Percentiles rank a stretch among this genome's conserved stretches.
phyloP scores from a whole-genome alignment of 2,113 vertebrate species.

The Donacobius atricapilla region DNA sequence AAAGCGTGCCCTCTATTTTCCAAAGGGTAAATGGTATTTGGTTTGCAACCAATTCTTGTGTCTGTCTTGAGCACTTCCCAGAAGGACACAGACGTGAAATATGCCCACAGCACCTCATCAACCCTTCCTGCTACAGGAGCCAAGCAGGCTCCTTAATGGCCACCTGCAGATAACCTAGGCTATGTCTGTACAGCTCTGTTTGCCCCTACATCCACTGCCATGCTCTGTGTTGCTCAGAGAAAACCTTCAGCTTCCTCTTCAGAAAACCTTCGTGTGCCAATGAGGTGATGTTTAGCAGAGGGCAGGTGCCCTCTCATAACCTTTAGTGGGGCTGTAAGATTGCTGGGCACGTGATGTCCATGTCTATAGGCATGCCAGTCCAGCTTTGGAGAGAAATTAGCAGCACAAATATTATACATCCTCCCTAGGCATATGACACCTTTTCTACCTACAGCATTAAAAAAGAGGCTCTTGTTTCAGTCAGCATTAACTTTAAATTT shows the following conservation, averaged over 20 bases:
- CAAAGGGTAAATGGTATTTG: neutral
- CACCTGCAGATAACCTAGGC: neutral
- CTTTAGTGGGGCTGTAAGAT: neutral
- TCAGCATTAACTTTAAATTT: neutral
- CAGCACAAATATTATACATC: neutral
- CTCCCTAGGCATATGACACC: neutral
- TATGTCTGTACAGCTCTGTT: neutral
- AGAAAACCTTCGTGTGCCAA: neutral
- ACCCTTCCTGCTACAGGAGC: neutral
- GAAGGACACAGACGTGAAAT: neutral
- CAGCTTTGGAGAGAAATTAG: neutral
- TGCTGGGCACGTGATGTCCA: fast-evolving
- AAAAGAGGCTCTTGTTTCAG: neutral
- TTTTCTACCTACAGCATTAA: neutral
- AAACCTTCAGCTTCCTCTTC: neutral
- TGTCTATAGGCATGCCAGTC: neutral
- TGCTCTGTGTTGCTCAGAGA: neutral
- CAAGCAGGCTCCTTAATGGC: neutral
- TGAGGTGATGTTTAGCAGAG: neutral
- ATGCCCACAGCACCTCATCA: neutral
- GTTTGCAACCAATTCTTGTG: neutral
- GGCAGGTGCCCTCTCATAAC: neutral
- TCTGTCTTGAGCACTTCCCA: neutral
- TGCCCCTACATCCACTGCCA: neutral
- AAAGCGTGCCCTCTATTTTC: neutral